Base-by-base conservation (phyloP, 2,113 vertebrate genomes). In the Prionailurus bengalensis region DNA sequence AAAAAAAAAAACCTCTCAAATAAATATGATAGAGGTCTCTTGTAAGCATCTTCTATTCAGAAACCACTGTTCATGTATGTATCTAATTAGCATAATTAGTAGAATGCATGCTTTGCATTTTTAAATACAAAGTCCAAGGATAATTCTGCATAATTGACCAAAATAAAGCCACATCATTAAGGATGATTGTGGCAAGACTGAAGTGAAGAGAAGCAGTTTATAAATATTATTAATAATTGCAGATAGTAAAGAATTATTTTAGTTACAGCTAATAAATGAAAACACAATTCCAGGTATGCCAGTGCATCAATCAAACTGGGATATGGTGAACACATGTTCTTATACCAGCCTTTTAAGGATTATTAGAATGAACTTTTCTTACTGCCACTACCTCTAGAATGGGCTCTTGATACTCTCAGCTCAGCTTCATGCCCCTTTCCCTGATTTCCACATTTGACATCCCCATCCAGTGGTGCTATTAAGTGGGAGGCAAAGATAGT, bases 71-170 rank as follows among this genome's bases (percentile, higher is more conserved):
- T 88, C 74, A 29, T n/a, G n/a, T 36, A 15, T 66, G 13, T 29
- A 66, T 15, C 17, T 84, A 51, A 80, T 83, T 86, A 74, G 48
- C 4, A 68, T 29, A 79, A 80, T 53, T 61, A 58, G 23, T 17
- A 96, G 86, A 58, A 76, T 76, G 66, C n/a, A 39, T 19, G n/a
- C 78, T 78, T 82, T 91, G 31, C 36, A 51, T 89, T 94, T 94
- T 89, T 88, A 10, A 93, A 81, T 74, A 45, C 5, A 78, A 82
- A 70, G 16, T 86, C 29, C 31, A 65, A 86, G 74, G 51, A 45
- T 85, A 76, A 61, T 51, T 89, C 45, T 53, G 14, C 74, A 65
- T 33, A 65, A 55, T 39, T 73, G 63, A 70, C 55, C n/a, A 91
- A 51, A 91, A 84, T 36, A 85, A 91, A 55, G 65, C 31, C 14